Conservation (phyloP, 1,140 invertebrate genomes). For the Cherax quadricarinatus region DNA sequence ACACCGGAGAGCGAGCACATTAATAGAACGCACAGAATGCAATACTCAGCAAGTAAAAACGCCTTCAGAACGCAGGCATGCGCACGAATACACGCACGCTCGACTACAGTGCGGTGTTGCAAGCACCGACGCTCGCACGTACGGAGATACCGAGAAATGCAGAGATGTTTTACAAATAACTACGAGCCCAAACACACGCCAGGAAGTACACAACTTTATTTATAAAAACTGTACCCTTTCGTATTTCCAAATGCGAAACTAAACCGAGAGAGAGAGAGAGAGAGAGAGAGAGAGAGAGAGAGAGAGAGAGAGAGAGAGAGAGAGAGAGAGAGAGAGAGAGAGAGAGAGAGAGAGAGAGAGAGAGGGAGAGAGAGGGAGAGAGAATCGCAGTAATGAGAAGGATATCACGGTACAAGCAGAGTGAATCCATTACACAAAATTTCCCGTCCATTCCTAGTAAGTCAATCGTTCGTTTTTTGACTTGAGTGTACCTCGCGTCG, state of each 20-base stretch:
- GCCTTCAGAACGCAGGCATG: neutral
- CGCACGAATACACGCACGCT: neutral
- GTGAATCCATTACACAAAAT: constrained; percentile 27
- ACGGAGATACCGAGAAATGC: neutral
- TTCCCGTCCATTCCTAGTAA: constrained; percentile 18
- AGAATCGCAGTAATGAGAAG: too few relatives aligned
- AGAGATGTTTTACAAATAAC: neutral
- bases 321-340: neutral
- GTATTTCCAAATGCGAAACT: neutral
- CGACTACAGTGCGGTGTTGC: neutral
- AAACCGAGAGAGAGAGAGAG: neutral
- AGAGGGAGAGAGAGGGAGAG: too few relatives aligned
- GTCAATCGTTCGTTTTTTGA: constrained; percentile 43
- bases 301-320: too few relatives aligned
- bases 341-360: neutral
- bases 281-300: neutral
- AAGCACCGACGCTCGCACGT: neutral
- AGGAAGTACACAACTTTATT: neutral
- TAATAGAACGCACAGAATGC: neutral
- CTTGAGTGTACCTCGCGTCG: constrained; percentile 11
- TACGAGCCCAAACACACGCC: neutral
- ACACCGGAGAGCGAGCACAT: too few relatives aligned
- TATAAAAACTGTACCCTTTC: neutral
- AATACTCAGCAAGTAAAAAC: neutral
- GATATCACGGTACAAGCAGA: constrained; percentile 21